Evolutionary conservation across 2,888 invertebrate genomes (phyloP).

Genomic region (Muscina levida): DNA sequence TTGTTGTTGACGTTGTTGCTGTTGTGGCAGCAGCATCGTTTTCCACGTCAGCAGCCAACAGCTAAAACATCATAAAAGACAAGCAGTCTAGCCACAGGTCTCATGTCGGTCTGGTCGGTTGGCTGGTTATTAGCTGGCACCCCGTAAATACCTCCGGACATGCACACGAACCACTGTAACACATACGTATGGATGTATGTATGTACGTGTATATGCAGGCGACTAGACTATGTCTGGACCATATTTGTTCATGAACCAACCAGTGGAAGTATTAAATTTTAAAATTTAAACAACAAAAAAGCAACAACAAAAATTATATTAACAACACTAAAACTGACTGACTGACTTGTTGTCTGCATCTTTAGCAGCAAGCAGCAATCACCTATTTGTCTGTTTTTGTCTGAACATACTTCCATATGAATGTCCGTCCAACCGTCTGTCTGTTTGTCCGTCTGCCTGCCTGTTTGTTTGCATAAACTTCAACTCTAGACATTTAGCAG

Average conservation of each 20-base stretch:
- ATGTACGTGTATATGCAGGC: neutral
- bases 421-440: constrained; percentile 14
- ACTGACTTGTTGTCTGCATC: constrained; percentile 25
- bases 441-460: constrained; percentile 40
- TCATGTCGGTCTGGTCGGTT: constrained; percentile 34
- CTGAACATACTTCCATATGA: neutral
- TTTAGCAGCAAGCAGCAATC: constrained; percentile 16
- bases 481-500: constrained; percentile 76
- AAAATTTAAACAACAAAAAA: constrained; percentile 9
- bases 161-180: neutral
- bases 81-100: constrained; percentile 66
- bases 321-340: constrained; percentile 7
- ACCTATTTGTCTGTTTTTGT: neutral
- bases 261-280: neutral
- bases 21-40: constrained; percentile 32
- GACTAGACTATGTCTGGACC: constrained; percentile 29
- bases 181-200: too few relatives aligned
- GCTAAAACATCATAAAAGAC: constrained; percentile 48
- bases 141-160: neutral
- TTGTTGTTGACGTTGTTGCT: constrained; percentile 36
- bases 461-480: constrained; percentile 50
- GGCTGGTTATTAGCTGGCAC: constrained; percentile 31
- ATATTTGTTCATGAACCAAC: constrained; percentile 26
- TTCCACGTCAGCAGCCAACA: neutral
- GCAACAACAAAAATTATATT: constrained; percentile 2